phyloP scores from a whole-genome alignment of 2,888 invertebrate genomes.

The Drosophila setosimentum region DNA sequence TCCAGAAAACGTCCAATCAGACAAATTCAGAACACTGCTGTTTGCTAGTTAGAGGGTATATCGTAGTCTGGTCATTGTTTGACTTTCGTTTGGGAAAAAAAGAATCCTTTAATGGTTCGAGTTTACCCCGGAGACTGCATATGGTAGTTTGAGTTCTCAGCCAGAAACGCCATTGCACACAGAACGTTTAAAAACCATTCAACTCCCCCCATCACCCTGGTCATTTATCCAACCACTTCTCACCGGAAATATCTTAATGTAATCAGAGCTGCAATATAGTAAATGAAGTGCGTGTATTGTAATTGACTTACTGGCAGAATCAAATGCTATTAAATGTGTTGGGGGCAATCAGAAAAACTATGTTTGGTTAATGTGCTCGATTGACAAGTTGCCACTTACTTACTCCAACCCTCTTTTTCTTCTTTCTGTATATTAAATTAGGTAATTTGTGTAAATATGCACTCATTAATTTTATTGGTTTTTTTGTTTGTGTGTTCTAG shows the following conservation, averaged over 20 bases:
- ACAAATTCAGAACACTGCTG: neutral
- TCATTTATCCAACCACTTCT: neutral
- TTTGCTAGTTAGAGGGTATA: constrained; percentile 2
- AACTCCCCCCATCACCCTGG: neutral
- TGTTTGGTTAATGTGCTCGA: constrained; percentile 16
- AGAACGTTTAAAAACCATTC: constrained; percentile 5
- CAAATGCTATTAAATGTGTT: constrained; percentile 13
- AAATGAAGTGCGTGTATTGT: constrained; percentile 36
- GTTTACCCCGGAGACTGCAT: constrained; percentile 12
- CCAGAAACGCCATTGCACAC: constrained; percentile 1
- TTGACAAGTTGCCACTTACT: neutral
- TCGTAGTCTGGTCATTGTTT: neutral
- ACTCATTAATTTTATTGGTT: constrained; percentile 21
- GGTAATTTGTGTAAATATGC: constrained; percentile 26
- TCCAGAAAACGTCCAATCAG: neutral
- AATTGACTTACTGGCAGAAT: constrained; percentile 27
- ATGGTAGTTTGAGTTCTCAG: neutral
- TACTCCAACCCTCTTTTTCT: neutral
- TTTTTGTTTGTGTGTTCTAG: constrained; percentile 85
- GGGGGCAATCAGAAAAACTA: neutral
- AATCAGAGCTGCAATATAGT: constrained; percentile 40
- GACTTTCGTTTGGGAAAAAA: neutral
- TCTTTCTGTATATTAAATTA: neutral
- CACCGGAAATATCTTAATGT: constrained; percentile 43
- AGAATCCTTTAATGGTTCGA: constrained; percentile 13